These are phyloP conservation scores for Trachelus stipa DNA, from an alignment of 2,888 invertebrate species.

Conservation along the genomic window DNA sequence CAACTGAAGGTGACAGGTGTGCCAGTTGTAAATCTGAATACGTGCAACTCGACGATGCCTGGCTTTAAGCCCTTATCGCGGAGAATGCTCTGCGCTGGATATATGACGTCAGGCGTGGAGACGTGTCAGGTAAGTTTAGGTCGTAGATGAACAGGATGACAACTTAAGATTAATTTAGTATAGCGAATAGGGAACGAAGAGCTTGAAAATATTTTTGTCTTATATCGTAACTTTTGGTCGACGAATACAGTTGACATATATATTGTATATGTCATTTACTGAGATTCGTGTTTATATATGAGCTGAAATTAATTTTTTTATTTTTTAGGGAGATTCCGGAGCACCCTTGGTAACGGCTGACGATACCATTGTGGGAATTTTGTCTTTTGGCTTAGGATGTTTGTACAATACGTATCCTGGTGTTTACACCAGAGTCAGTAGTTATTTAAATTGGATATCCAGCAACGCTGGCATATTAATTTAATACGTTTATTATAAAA, in stretches of 20 bases:
- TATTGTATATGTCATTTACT: background rate
- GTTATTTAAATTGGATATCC: slow-evolving; percentile 48
- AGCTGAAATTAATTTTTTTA: background rate
- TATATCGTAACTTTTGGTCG: no score
- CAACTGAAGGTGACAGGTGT: slow-evolving; percentile 29
- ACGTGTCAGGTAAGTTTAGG: background rate
- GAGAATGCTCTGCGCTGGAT: slow-evolving; percentile 25
- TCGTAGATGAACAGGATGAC: background rate
- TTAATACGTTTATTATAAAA: background rate
- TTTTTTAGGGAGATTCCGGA: slow-evolving; percentile 56
- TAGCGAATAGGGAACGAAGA: background rate
- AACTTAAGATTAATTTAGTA: background rate
- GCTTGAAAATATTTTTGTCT: background rate
- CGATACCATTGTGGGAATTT: slow-evolving; percentile 54
- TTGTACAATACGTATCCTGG: slow-evolving; percentile 54
- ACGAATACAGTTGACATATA: background rate
- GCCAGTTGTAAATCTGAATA: slow-evolving; percentile 32
- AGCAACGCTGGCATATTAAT: slow-evolving; percentile 27
- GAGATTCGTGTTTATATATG: background rate
- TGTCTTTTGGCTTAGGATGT: slow-evolving; percentile 59
- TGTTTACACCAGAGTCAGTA: slow-evolving; percentile 57
- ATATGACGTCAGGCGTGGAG: background rate
- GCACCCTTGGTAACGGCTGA: slow-evolving; percentile 51
- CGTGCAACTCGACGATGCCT: slow-evolving; percentile 41
- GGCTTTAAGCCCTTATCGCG: slow-evolving; percentile 34